Percentiles rank a stretch among this genome's conserved stretches.
These are phyloP conservation scores for Danionella dracula DNA, from an alignment of 2,797 vertebrate species.

Conservation along the genomic window DNA sequence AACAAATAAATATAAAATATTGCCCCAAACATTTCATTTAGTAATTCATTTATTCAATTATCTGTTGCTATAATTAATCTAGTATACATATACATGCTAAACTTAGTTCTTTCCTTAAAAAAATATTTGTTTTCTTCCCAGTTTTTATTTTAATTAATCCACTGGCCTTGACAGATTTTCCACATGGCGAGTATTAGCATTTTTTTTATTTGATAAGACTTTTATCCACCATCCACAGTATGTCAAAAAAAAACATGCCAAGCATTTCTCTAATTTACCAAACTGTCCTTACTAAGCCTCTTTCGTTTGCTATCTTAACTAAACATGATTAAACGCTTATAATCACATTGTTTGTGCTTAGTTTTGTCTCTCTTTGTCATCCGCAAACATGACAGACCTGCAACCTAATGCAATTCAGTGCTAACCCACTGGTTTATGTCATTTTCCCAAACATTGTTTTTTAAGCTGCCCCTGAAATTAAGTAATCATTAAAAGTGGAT, in stretches of 20 bases:
- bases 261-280: not conserved
- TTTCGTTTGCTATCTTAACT: not conserved
- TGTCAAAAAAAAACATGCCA: not conserved
- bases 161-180: not conserved
- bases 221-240: not conserved
- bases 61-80: too few species aligned
- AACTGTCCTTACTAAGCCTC: not conserved
- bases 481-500: slow-evolving; percentile 41
- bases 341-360: not conserved
- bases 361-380: not conserved
- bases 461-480: not conserved
- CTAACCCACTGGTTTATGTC: not conserved
- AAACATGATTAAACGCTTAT: slow-evolving; percentile 2
- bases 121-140: too few species aligned
- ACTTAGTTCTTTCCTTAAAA: too few species aligned
- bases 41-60: too few species aligned
- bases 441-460: not conserved
- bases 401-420: not conserved
- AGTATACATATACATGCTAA: too few species aligned
- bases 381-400: not conserved
- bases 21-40: too few species aligned
- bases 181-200: not conserved
- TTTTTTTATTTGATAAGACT: not conserved
- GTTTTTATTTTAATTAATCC: too few species aligned
- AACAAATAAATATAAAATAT: too few species aligned